Base-by-base conservation (phyloP, 2,113 vertebrate species). In the Rhinopomastus cyanomelas region DNA sequence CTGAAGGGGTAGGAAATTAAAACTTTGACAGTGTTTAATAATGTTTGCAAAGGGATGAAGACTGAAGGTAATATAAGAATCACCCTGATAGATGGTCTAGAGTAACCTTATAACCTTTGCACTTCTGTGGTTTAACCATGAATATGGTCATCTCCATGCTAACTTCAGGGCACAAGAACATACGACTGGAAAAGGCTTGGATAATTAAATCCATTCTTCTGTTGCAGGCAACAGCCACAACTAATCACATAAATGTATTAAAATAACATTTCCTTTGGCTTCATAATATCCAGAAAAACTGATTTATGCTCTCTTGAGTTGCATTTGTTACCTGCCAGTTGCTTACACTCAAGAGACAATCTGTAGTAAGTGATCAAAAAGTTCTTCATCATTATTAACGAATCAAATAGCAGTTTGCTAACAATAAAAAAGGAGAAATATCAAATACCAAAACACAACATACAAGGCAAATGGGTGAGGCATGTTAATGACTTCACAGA, bases 151-250 rank as follows among this genome's bases (percentile, higher is more conserved):
- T 79, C 69, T 44, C 9, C 32, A 21, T 75, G 49, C 17, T 49
- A 46, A 72, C 20, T 77, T 77, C 18, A 48, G 61, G 73, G 30
- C 1, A 9, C 32, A 72, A 44, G 39, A 91, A 36, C 27, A 39
- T 9, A 32, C 0, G 6, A 39, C 44, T 88, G 39, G 60, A 67
- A 73, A 73, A 74, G 44, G 60, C 16, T 26, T 53, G 78, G 74
- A n/a, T 68, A 84, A 93, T 88, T 75, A 90, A 79, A 59, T 79
- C 55, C 32, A 51, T 84, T 92, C 37, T 92, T 91, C 87, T 90
- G 23, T 59, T 93, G 39, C 21, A 88, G 46, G n/a, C 36, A 87
- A 65, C n/a, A 79, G 36, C 62, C 78, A 73, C 71, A 73, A 85
- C 49, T 81, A 94, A 85, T 90, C 62, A 62, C 59, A 60, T 80